phyloP scores from a whole-genome alignment of 30 jellyfish, hydroid and myxozoan species.

The Aurelia aurita region DNA sequence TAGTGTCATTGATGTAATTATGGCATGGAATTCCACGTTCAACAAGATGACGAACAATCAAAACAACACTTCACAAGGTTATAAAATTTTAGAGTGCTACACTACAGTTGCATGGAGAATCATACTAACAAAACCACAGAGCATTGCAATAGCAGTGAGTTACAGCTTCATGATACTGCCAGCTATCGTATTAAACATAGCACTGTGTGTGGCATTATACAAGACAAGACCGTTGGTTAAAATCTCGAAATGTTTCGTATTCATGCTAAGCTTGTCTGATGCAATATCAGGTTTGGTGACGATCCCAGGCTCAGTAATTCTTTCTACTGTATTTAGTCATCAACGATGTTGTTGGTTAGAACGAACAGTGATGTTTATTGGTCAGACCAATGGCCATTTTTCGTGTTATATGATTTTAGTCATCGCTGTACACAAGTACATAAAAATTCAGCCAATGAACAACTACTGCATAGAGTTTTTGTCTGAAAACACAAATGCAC shows the following conservation, averaged over 20 bases:
- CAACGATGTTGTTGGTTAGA: slow-evolving; percentile 69
- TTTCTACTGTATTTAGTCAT: slow-evolving; percentile 12
- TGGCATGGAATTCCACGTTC: too few species aligned
- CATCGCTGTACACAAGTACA: slow-evolving; percentile 47
- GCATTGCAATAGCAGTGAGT: slow-evolving; percentile 1
- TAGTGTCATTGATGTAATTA: too few species aligned
- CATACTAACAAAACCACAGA: neutral
- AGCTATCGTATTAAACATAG: slow-evolving; percentile 1
- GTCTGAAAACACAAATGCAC: slow-evolving; percentile 1
- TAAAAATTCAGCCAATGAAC: neutral
- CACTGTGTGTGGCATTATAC: slow-evolving; percentile 41
- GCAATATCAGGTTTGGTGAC: slow-evolving; percentile 34
- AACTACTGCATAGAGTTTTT: neutral
- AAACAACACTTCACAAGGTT: too few species aligned
- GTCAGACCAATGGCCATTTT: slow-evolving; percentile 62
- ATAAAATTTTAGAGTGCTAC: slow-evolving; percentile 3
- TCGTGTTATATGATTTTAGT: slow-evolving; percentile 41
- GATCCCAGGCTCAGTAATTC: slow-evolving; percentile 28
- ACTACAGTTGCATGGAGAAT: slow-evolving; percentile 39
- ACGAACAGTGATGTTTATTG: slow-evolving; percentile 17
- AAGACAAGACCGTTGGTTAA: slow-evolving; percentile 28
- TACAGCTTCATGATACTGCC: slow-evolving; percentile 48
- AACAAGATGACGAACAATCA: too few species aligned
- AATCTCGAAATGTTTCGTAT: slow-evolving; percentile 30
- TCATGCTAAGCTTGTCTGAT: slow-evolving; percentile 42